phyloP scores from a whole-genome alignment of 2,797 vertebrate species.

The Oreochromis mossambicus region DNA sequence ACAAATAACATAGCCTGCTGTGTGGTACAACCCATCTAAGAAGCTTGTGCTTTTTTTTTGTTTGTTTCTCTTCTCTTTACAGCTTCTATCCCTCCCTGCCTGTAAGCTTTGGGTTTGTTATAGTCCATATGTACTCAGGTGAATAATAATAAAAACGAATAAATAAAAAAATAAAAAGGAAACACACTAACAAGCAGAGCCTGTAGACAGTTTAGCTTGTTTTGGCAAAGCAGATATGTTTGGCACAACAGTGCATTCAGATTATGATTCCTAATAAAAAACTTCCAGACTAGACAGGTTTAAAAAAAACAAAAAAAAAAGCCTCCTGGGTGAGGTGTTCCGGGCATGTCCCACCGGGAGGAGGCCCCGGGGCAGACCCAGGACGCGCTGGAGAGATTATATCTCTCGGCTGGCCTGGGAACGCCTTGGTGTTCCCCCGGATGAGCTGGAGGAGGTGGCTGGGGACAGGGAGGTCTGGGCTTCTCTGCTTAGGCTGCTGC shows the following conservation, averaged over 20 bases:
- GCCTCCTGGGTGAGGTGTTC: no score
- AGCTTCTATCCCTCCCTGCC: not conserved
- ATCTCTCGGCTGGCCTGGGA: no score
- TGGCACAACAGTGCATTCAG: not conserved
- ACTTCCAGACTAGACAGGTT: not conserved
- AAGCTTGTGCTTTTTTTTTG: not conserved
- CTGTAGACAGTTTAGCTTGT: not conserved
- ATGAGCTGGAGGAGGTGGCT: no score
- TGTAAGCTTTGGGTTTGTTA: not conserved
- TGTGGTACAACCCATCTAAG: not conserved
- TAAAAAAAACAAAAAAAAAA: rapidly evolving
- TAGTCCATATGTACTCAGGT: not conserved
- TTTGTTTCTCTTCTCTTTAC: not conserved
- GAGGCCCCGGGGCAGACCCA: no score
- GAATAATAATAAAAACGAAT: not conserved
- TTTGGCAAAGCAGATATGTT: not conserved
- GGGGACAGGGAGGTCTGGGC: no score
- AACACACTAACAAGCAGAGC: not conserved
- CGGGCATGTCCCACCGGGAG: no score
- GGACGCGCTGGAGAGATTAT: no score
- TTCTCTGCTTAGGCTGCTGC: no score
- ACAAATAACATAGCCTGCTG: not conserved
- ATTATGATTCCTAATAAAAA: not conserved
- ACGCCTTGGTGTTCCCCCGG: no score
- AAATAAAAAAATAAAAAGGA: not conserved